Conservation (phyloP, 2,113 vertebrate species). For the Equus przewalskii region DNA sequence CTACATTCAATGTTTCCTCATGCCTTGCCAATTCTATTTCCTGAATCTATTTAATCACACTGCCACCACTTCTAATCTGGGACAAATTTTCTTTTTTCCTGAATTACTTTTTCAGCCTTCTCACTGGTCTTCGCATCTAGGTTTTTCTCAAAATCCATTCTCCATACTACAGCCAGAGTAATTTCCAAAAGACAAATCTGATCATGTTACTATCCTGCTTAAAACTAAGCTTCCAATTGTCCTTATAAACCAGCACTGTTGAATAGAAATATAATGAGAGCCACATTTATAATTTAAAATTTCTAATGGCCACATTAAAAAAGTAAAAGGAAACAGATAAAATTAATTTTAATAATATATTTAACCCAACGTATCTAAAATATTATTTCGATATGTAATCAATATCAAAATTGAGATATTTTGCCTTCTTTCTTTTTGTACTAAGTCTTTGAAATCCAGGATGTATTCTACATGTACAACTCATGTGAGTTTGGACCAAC, state of each 20-base stretch:
- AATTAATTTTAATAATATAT: background rate
- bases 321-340: background rate
- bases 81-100: background rate
- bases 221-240: background rate
- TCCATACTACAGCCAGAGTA: background rate
- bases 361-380: background rate
- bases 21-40: background rate
- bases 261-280: background rate
- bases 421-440: background rate
- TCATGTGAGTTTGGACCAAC: background rate
- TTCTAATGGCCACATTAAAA: background rate
- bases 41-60: background rate
- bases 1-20: background rate
- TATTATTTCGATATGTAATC: background rate
- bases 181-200: background rate
- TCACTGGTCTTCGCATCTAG: conserved; percentile 2
- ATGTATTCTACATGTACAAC: background rate
- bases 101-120: background rate
- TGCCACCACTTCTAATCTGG: background rate
- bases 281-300: background rate
- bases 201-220: background rate
- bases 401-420: background rate
- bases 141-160: background rate
- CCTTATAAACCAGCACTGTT: background rate
- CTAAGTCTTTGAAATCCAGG: background rate